Percentiles rank a stretch among this genome's conserved stretches.
Evolutionary conservation across 2,797 vertebrate genomes (phyloP).

Genomic region (Limnodromus scolopaceus): DNA sequence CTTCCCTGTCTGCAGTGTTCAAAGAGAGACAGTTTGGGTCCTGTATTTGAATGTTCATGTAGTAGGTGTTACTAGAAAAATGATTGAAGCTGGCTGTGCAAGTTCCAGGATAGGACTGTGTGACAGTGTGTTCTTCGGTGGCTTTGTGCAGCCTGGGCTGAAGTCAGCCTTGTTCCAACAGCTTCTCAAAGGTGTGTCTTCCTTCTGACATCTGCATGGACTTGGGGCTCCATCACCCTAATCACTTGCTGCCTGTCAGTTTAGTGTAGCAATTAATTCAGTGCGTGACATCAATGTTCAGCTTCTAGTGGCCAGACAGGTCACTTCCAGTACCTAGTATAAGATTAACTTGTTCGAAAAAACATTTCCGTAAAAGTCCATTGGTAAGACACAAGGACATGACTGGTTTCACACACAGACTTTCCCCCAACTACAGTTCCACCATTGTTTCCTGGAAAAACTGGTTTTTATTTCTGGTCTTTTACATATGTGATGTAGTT

Average conservation of each 20-base stretch:
- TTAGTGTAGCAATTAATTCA: background rate
- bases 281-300: background rate
- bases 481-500: background rate
- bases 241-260: background rate
- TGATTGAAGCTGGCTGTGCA: background rate
- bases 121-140: background rate
- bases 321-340: background rate
- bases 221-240: background rate
- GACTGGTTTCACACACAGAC: background rate
- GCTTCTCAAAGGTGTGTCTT: fast-evolving
- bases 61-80: background rate
- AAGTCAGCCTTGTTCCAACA: background rate
- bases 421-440: background rate
- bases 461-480: background rate
- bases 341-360: conserved; percentile 10
- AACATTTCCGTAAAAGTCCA: background rate
- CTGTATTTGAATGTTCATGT: background rate
- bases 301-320: background rate
- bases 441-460: background rate
- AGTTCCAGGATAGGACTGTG: background rate
- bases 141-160: background rate
- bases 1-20: background rate
- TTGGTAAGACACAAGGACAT: background rate
- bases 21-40: background rate
- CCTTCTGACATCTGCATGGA: background rate